phyloP scores from a whole-genome alignment of 2,888 invertebrate species.

The Physocephala rufipes region DNA sequence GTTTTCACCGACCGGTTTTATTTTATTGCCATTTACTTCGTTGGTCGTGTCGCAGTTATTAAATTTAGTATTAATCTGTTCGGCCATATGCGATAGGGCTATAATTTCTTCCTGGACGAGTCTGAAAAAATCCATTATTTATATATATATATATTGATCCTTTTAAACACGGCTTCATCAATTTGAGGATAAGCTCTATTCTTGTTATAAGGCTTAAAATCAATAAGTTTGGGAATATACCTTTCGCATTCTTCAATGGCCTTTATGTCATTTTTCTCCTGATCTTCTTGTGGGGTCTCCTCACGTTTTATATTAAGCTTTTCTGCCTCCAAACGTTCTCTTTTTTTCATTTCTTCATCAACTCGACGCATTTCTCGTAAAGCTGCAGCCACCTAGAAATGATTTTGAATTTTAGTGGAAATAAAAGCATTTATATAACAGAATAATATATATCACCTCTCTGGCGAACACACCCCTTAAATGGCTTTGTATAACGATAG shows the following conservation, averaged over 20 bases:
- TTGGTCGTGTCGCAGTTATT: constrained; percentile 33
- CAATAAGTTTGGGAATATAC: constrained; percentile 60
- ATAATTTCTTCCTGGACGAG: constrained; percentile 76
- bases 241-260: constrained; percentile 74
- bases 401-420: neutral
- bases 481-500: constrained; percentile 85
- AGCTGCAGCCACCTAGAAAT: constrained; percentile 75
- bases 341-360: constrained; percentile 84
- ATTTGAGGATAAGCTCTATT: too few species aligned
- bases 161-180: neutral
- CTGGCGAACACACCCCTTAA: constrained; percentile 89
- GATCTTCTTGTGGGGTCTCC: constrained; percentile 62
- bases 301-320: constrained; percentile 71
- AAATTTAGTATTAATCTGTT: constrained; percentile 74
- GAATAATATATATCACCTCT: constrained; percentile 73
- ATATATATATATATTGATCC: neutral
- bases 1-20: constrained; percentile 49
- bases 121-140: constrained; percentile 64
- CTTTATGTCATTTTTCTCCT: constrained; percentile 67
- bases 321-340: constrained; percentile 78
- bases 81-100: constrained; percentile 77
- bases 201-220: too few species aligned
- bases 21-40: constrained; percentile 49
- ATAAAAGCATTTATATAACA: neutral
- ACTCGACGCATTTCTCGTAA: constrained; percentile 86